These are phyloP conservation scores for Linepithema humile DNA, from an alignment of 1,140 invertebrate species.

Conservation along the genomic window DNA sequence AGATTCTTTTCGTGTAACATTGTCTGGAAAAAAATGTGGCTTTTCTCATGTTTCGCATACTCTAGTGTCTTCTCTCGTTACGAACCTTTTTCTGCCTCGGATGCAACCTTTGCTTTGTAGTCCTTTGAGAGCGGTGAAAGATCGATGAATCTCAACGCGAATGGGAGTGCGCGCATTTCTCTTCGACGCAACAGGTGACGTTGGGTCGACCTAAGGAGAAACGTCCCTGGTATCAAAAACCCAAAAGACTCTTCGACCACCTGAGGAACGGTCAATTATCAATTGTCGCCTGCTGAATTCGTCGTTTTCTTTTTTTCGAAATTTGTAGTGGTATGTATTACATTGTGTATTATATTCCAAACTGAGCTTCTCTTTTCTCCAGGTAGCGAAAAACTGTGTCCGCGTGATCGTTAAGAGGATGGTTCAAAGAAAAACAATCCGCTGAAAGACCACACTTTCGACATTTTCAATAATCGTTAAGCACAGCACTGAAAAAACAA, in stretches of 20 bases:
- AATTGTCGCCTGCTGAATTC: conserved; percentile 29
- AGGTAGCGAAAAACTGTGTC: not conserved
- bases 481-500: conserved; percentile 16
- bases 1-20: not conserved
- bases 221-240: not conserved
- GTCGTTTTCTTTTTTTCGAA: not conserved
- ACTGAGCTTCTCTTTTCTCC: not conserved
- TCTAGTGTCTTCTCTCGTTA: not conserved
- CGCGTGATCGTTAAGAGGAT: conserved; percentile 5
- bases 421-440: conserved; percentile 47
- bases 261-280: conserved; percentile 17
- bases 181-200: conserved; percentile 43
- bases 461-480: conserved; percentile 5
- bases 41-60: not conserved
- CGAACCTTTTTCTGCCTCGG: not conserved
- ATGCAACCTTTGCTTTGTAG: not conserved
- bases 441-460: not conserved
- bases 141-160: not conserved
- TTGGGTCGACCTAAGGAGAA: not conserved
- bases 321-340: no score
- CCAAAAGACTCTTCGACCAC: not conserved
- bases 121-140: not conserved
- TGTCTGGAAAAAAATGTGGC: not conserved
- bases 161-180: conserved; percentile 19
- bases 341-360: no score